Evolutionary conservation across 1,140 invertebrate genomes (phyloP).

Genomic region (Luehdorfia chinensis): DNA sequence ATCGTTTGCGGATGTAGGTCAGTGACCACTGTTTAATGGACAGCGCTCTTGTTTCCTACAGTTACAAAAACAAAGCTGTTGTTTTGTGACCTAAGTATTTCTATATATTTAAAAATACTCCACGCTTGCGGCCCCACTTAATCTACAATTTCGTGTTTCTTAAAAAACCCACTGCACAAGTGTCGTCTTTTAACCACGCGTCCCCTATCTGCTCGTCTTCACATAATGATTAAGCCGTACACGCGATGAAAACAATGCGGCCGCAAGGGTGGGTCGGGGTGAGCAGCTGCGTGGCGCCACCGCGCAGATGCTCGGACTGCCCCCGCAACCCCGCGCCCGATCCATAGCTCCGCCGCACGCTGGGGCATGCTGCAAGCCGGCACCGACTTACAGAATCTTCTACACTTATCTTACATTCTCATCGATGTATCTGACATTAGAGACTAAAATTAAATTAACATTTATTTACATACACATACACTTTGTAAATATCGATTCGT

Average conservation of each 20-base stretch:
- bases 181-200: conserved; percentile 1
- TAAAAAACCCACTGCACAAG: neutral
- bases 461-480: too few relatives aligned
- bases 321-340: neutral
- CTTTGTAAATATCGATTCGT: too few relatives aligned
- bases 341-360: neutral
- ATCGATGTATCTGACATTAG: neutral
- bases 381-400: neutral
- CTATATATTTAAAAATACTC: too few relatives aligned
- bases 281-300: conserved; percentile 27
- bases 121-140: too few relatives aligned
- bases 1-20: too few relatives aligned
- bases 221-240: conserved; percentile 21
- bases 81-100: too few relatives aligned
- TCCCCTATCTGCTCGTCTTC: conserved; percentile 17
- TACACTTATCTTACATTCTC: neutral
- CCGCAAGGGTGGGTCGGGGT: neutral
- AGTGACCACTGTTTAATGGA: too few relatives aligned
- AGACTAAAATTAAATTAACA: too few relatives aligned
- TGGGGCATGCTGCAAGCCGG: neutral
- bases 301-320: conserved; percentile 32
- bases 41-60: too few relatives aligned
- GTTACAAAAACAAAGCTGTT: too few relatives aligned
- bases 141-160: neutral
- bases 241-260: conserved; percentile 15